Base-by-base conservation (phyloP, 2,113 vertebrate genomes). In the Nycticebus coucang region DNA sequence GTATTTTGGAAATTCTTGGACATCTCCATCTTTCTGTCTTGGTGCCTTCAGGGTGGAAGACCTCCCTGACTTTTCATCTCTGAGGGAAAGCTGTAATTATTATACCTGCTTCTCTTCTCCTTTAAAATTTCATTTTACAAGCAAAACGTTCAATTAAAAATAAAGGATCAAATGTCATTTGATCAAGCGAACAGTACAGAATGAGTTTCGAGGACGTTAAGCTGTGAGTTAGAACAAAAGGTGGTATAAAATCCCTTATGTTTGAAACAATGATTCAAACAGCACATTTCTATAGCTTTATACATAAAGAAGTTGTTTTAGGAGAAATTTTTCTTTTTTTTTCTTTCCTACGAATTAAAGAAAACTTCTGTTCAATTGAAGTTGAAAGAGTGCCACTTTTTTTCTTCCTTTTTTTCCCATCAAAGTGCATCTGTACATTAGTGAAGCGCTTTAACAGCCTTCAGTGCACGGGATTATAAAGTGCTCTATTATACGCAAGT, bases 241-340 rank as follows among this genome's bases (percentile, higher is more conserved):
- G 97, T 97, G 97, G 96, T 95, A 97, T 97, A 95, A 98, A 97
- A 98, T 97, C 94, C 79, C 96, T 97, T 93, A 96, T 93, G 97
- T 97, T 97, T 96, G 97, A 98, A 97, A 93, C 94, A 95, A 96
- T 96, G 96, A 93, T 96, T 97, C 97, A 97, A 98, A 98, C 64
- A 89, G 91, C 74, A 84, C 87, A 95, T 84, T 91, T 96, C 93
- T 94, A 96, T 55, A 92, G 69, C 0, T 97, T 97, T 97, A 97
- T 96, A 96, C 93, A 97, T 96, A 96, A 91, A 97, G 96, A 91
- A 94, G 95, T 97, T 94, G 75, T 96, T 98, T 97, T 98, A 97
- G 97, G 88, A 96, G 93, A 94, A 97, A 95, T 90, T 95, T 92
- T 97, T 96, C 98, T 78, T 91, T 97, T 96, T 83, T 95, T 96